Conservation (phyloP, 2,113 vertebrate genomes). For the Sceloporus tristichus region DNA sequence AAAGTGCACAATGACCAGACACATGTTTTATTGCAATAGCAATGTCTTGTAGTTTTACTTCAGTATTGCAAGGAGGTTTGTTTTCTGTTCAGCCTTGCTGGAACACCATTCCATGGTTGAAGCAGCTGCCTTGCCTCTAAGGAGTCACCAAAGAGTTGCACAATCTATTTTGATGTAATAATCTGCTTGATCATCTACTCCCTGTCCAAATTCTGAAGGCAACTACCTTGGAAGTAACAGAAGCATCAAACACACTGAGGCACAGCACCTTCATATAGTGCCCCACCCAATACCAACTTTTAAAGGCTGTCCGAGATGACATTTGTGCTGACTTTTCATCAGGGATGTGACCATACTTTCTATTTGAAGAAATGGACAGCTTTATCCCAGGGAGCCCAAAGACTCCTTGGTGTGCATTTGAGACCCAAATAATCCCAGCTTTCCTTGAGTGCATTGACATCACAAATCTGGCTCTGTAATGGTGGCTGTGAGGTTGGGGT, state of each 20-base stretch:
- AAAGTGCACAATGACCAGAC: slow-evolving; percentile 22
- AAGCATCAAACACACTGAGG: no score
- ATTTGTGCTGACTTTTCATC: not conserved
- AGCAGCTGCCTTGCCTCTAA: not conserved
- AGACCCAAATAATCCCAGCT: no score
- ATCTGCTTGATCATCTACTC: not conserved
- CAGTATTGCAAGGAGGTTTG: not conserved
- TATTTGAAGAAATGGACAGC: no score
- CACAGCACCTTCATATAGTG: not conserved
- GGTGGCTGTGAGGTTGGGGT: no score
- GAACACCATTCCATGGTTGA: slow-evolving; percentile 12
- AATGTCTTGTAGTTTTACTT: slow-evolving; percentile 16
- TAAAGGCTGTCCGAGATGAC: not conserved
- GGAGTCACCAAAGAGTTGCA: not conserved
- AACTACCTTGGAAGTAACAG: no score
- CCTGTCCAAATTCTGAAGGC: no score
- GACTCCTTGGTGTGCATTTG: no score
- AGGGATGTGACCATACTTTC: no score
- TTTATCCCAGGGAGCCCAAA: no score
- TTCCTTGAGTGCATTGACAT: not conserved
- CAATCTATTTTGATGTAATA: not conserved
- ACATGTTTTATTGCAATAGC: slow-evolving; percentile 18
- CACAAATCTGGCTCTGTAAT: not conserved
- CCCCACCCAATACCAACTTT: not conserved
- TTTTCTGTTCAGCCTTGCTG: slow-evolving; percentile 18